Conservation (phyloP, 2,113 vertebrate genomes). For the Laticauda colubrina region DNA sequence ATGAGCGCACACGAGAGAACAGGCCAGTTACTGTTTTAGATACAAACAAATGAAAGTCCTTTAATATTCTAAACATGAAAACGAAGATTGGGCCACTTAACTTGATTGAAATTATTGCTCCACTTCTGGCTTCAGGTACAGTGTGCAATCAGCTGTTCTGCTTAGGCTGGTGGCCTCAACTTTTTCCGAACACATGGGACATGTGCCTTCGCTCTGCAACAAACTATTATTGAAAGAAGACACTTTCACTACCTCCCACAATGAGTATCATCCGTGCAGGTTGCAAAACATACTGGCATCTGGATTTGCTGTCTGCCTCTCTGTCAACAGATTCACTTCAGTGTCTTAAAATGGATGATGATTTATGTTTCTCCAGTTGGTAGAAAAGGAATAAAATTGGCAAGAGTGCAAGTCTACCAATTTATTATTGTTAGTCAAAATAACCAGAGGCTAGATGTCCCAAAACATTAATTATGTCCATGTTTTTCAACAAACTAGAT, state of each 20-base stretch:
- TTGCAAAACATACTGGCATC: background rate
- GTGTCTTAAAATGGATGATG: background rate
- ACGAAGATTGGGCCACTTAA: slow-evolving; percentile 28
- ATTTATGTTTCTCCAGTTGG: background rate
- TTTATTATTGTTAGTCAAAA: background rate
- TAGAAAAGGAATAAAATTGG: background rate
- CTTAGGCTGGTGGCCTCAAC: slow-evolving; percentile 73
- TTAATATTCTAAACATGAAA: background rate
- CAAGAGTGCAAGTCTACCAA: background rate
- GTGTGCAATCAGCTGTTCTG: slow-evolving; percentile 78
- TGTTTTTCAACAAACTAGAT: background rate
- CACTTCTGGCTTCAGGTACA: slow-evolving; percentile 74
- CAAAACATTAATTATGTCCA: background rate
- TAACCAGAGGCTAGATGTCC: background rate
- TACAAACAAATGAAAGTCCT: background rate
- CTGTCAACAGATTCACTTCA: background rate
- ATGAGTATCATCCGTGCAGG: background rate
- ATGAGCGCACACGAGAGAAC: background rate
- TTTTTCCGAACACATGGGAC: slow-evolving; percentile 92
- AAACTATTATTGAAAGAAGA: slow-evolving; percentile 77
- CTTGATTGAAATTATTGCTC: slow-evolving; percentile 63
- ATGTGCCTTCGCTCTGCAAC: slow-evolving; percentile 80
- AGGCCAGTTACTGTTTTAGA: background rate
- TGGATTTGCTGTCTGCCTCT: background rate
- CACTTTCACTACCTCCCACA: background rate